Conservation (phyloP, 2,888 invertebrate genomes). For the Thereva nobilitata region DNA sequence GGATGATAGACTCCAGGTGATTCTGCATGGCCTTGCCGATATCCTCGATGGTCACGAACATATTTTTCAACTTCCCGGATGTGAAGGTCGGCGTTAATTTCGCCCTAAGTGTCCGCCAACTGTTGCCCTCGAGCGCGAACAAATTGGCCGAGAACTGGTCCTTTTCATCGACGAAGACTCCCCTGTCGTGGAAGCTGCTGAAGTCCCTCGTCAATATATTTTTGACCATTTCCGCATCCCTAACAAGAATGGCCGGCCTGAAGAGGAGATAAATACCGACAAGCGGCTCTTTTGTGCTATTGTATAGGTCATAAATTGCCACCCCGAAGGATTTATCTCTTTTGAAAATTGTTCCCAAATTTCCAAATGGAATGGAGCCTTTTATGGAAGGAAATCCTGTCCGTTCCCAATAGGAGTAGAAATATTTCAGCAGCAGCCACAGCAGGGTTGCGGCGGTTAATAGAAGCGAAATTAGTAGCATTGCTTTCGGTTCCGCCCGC, state of each 20-base stretch:
- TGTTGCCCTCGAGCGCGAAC: slow-evolving; percentile 62
- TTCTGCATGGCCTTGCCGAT: slow-evolving; percentile 55
- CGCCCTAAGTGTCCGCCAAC: slow-evolving; percentile 67
- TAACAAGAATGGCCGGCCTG: slow-evolving; percentile 64
- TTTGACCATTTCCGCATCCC: slow-evolving; percentile 67
- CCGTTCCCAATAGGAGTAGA: slow-evolving; percentile 62
- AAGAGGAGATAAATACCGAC: slow-evolving; percentile 68
- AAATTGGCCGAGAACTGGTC: slow-evolving; percentile 67
- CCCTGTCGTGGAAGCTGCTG: slow-evolving; percentile 64
- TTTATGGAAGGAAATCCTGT: slow-evolving; percentile 62
- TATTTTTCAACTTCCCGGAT: slow-evolving; percentile 67
- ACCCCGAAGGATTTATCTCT: slow-evolving; percentile 65
- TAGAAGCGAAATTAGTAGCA: slow-evolving; percentile 6
- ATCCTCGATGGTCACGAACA: slow-evolving; percentile 65
- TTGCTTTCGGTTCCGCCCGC: neutral
- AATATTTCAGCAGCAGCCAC: slow-evolving; percentile 41
- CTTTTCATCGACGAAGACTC: slow-evolving; percentile 64
- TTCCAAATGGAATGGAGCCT: slow-evolving; percentile 69
- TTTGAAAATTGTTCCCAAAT: slow-evolving; percentile 62
- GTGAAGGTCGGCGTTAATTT: slow-evolving; percentile 71
- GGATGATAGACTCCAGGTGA: slow-evolving; percentile 7
- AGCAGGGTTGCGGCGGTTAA: neutral
- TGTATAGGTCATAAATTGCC: slow-evolving; percentile 65
- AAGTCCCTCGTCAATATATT: slow-evolving; percentile 67
- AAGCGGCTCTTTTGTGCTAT: slow-evolving; percentile 52